These are phyloP conservation scores for Drosophila santomea DNA, from an alignment of 1,140 invertebrate genomes.

Conservation along the genomic window DNA sequence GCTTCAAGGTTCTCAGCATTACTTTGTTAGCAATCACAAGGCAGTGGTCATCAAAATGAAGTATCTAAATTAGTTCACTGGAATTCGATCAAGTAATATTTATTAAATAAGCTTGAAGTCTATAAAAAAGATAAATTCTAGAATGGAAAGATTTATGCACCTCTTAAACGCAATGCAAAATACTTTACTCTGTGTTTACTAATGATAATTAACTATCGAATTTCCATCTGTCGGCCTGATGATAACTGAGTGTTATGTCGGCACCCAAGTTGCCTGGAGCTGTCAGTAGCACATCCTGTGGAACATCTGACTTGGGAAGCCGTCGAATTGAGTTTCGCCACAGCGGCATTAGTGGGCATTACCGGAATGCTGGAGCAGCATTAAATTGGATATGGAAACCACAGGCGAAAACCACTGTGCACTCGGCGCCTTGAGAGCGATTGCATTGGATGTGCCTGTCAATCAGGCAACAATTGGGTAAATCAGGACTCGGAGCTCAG, in stretches of 20 bases:
- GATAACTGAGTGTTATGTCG: neutral
- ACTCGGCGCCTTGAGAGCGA: neutral
- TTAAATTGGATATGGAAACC: slow-evolving; percentile 38
- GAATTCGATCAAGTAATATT: too few relatives aligned
- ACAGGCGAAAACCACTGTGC: slow-evolving; percentile 28
- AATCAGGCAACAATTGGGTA: slow-evolving; percentile 50
- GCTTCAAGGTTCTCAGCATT: slow-evolving; percentile 1
- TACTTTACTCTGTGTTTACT: neutral
- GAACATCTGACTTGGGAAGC: neutral
- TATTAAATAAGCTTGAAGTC: too few relatives aligned
- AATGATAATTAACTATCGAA: neutral
- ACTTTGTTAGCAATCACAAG: neutral
- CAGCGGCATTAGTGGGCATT: slow-evolving; percentile 16
- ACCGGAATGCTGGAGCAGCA: neutral
- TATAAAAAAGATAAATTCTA: neutral
- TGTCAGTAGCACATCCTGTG: slow-evolving; percentile 27
- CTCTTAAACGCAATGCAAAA: too few relatives aligned
- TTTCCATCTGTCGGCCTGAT: too few relatives aligned
- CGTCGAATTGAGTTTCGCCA: neutral
- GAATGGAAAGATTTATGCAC: too few relatives aligned
- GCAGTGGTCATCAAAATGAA: neutral
- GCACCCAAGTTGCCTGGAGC: neutral
- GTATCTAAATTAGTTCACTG: neutral
- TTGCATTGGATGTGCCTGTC: slow-evolving; percentile 33
- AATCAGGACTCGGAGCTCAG: slow-evolving; percentile 14